Evolutionary conservation across 30 jellyfish, hydroid and myxozoan species (phyloP).

Genomic region (Pelagia noctiluca): DNA sequence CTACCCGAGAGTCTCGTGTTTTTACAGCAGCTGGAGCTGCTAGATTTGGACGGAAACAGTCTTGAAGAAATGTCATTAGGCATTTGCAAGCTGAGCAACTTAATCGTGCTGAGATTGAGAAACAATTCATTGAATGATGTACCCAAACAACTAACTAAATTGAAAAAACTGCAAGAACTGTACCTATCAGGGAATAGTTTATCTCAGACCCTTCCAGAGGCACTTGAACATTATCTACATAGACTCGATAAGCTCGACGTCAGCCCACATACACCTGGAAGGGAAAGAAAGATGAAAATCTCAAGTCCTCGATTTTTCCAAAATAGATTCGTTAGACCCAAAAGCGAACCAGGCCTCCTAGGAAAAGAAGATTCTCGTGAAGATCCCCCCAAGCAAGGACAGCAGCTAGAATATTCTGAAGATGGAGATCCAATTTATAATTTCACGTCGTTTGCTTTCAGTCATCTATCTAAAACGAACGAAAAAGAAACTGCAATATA

Average conservation of each 20-base stretch:
- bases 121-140: conserved; percentile 15
- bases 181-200: conserved; percentile 31
- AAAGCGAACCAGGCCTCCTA: too few relatives aligned
- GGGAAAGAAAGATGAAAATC: neutral
- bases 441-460: conserved; percentile 66
- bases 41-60: conserved; percentile 48
- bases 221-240: conserved; percentile 16
- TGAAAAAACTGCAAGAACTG: conserved; percentile 51
- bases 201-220: conserved; percentile 28
- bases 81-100: conserved; percentile 38
- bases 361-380: too few relatives aligned
- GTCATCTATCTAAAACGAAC: neutral
- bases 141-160: conserved; percentile 54
- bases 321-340: too few relatives aligned
- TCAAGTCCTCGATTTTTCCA: too few relatives aligned
- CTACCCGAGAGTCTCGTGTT: conserved; percentile 62
- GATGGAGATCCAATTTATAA: conserved; percentile 61
- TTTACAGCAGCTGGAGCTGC: conserved; percentile 29
- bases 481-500: conserved; percentile 57
- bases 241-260: conserved; percentile 44
- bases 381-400: too few relatives aligned
- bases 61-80: conserved; percentile 20
- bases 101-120: conserved; percentile 20
- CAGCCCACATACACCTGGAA: conserved; percentile 2
- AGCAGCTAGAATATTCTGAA: conserved; percentile 15